Percentiles rank a stretch among this genome's conserved stretches.
These are phyloP conservation scores for Pandion haliaetus DNA, from an alignment of 2,113 vertebrate species.

Conservation along the genomic window DNA sequence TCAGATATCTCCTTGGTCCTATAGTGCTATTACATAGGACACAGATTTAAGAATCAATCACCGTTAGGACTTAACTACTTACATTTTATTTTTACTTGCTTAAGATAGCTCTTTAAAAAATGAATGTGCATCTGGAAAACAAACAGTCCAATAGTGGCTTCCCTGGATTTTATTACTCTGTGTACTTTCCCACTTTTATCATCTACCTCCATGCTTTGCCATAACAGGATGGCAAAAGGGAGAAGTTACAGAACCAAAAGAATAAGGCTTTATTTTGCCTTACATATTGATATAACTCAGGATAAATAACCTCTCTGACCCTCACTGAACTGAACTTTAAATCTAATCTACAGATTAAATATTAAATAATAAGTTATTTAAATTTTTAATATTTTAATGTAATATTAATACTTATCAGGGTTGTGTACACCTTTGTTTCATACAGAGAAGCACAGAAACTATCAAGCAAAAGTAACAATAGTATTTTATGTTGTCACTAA, in stretches of 20 bases:
- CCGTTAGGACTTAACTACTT: background rate
- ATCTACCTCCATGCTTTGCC: background rate
- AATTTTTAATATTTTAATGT: background rate
- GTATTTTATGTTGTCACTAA: background rate
- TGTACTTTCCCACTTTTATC: background rate
- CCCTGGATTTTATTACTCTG: background rate
- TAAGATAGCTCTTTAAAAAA: background rate
- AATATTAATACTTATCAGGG: background rate
- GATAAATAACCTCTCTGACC: background rate
- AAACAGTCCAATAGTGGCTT: background rate
- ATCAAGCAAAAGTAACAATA: background rate
- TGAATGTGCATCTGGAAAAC: background rate
- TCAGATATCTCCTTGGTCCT: background rate
- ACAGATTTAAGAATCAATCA: background rate
- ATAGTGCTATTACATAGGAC: background rate
- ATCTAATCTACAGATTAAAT: background rate
- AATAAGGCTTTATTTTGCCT: background rate
- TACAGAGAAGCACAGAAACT: background rate
- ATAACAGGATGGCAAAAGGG: background rate
- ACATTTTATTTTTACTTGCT: background rate
- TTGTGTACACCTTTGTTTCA: background rate
- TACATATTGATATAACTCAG: background rate
- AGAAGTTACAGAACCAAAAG: background rate
- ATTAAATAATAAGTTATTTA: background rate
- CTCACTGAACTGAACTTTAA: background rate